Evolutionary conservation across 2,888 invertebrate genomes (phyloP), one percentile per base, ranked within the genome.

Genomic region (Dione juno): DNA sequence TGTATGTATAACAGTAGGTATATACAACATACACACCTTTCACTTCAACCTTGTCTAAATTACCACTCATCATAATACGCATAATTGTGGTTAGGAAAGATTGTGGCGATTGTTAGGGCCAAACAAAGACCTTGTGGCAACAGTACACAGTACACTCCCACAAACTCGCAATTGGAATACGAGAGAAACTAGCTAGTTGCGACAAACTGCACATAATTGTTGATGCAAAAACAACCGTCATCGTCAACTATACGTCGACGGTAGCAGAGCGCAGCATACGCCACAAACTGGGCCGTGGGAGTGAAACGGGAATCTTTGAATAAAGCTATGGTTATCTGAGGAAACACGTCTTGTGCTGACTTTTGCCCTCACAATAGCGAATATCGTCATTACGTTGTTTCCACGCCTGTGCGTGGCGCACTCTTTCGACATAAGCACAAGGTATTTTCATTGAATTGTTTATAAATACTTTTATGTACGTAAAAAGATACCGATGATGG

Each of bases 221-320:
- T 88, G 85, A 90, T 89, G 91, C 89, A 90, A 90, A 92, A 92
- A 90, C 88, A 84, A 83, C 85, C 87, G 85, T 85, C 90, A 89
- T 89, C 88, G 88, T 86, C 87, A 64, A 37, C 50, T 50, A 35
- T 37, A 50, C 50, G 85, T 82, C 86, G 69, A 82, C 82, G 86
- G n/a, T n/a, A n/a, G n/a, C 5, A 28, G 28, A 28, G 3, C 3
- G 87, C 88, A 90, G 85, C 85, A 90, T 88, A 90, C 88, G 87
- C 85, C 85, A 82, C 77, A 81, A 93, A 90, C 84, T 91, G 85
- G 90, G 89, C 88, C 92, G 92, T 93, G 92, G 90, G 92, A 93
- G 88, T 84, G 88, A 89, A 90, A 91, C 89, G 90, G 90, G 88
- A 90, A 83, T 83, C 86, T 82, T 82, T 86, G 82, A 87, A 88